phyloP scores from a whole-genome alignment of 2,113 vertebrate species.

The Cygnus atratus region DNA sequence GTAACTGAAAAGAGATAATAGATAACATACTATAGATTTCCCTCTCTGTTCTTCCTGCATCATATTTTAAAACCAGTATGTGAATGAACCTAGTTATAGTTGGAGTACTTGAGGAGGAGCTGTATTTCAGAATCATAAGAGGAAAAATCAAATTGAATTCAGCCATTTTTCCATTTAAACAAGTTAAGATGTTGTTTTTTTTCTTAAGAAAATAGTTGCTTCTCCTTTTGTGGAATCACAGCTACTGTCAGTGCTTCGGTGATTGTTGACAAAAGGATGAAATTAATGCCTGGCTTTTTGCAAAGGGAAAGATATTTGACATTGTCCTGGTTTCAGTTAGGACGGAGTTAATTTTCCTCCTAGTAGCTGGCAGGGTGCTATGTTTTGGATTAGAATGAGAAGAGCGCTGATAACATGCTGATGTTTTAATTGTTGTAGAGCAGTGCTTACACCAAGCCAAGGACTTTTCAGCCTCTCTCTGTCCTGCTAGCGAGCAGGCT shows the following conservation, averaged over 20 bases:
- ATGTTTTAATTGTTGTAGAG: too few species aligned
- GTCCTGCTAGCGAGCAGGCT: too few species aligned
- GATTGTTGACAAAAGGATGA: not conserved
- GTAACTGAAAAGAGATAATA: not conserved
- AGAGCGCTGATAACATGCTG: too few species aligned
- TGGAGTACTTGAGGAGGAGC: not conserved
- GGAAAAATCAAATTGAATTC: not conserved
- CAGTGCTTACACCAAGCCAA: too few species aligned
- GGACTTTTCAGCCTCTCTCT: too few species aligned
- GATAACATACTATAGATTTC: not conserved
- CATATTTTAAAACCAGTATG: not conserved
- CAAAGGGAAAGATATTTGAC: not conserved
- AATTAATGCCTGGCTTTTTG: not conserved
- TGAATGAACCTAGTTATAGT: not conserved
- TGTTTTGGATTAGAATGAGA: too few species aligned
- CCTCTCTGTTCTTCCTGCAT: not conserved
- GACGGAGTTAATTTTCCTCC: too few species aligned
- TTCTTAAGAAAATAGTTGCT: not conserved
- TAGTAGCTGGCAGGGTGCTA: too few species aligned
- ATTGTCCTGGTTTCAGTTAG: too few species aligned
- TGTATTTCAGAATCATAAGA: not conserved
- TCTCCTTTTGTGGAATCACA: not conserved
- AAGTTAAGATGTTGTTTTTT: fast-evolving
- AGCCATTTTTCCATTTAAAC: not conserved
- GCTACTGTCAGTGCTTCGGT: not conserved